Percentiles rank a stretch among this genome's conserved stretches.
These are phyloP conservation scores for Chitala chitala DNA, from an alignment of 2,113 vertebrate genomes.

Conservation along the genomic window DNA sequence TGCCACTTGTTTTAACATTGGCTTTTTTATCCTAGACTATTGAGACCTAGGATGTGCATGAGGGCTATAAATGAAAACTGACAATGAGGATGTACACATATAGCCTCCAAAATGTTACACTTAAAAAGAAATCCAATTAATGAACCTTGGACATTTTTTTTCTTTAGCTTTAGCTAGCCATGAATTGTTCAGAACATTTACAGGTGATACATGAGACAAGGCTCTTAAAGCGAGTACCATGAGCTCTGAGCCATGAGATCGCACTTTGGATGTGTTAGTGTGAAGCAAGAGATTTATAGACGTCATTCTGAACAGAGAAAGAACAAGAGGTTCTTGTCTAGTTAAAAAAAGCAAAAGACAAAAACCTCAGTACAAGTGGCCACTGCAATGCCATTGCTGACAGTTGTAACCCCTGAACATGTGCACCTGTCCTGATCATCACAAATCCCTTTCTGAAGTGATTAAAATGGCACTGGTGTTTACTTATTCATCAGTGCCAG, in stretches of 20 bases:
- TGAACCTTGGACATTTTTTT: no score
- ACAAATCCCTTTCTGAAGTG: constrained; percentile 2
- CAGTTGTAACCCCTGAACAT: background rate
- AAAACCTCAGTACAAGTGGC: background rate
- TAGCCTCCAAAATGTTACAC: no score
- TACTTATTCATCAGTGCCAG: constrained; percentile 30
- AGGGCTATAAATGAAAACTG: no score
- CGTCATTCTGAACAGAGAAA: no score
- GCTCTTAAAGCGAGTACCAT: background rate
- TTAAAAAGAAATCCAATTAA: no score
- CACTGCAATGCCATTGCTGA: background rate
- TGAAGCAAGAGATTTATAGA: background rate
- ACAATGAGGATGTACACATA: no score
- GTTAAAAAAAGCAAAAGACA: background rate
- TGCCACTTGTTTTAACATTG: no score
- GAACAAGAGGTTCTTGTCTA: background rate
- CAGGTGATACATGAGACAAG: no score
- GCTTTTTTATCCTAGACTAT: no score
- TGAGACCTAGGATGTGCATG: no score
- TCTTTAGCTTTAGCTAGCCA: no score
- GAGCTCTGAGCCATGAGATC: background rate
- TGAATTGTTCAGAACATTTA: background rate
- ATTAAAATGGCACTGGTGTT: constrained; percentile 9
- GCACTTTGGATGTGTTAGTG: background rate
- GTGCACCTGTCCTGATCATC: background rate